Evolutionary conservation across 2,113 vertebrate genomes (phyloP), one percentile per base, ranked within the genome.

Genomic region (Otocyon megalotis): DNA sequence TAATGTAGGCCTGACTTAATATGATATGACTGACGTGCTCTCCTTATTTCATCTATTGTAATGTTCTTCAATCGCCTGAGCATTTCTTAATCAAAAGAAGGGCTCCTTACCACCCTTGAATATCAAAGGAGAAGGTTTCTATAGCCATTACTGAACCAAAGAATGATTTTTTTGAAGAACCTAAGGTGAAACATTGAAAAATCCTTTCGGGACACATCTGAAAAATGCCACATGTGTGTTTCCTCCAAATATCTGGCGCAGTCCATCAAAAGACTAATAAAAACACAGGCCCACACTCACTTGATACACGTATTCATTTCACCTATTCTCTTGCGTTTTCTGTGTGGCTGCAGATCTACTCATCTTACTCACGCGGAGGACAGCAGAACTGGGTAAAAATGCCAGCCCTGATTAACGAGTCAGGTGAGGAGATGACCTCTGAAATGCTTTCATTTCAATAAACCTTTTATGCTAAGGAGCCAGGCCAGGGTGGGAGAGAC

Each of bases 11-110:
- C 98, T 84, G 92, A 84, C 98, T 98, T 98, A 97, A 98, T 98
- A 96, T 95, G 97, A 98, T 35, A 97, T 97, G 98, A 98, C 12
- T 97, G 98, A 96, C 96, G 65, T 7, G 89, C 94, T 11, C 65
- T 96, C 97, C 96, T 88, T 88, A 95, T 97, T 96, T 96, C 35
- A 97, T 98, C 98, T 98, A 98, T 98, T 98, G 97, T 98, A 97
- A 97, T 88, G 94, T 88, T 98, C 98, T 98, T 97, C 98, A 98
- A 98, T 97, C 50, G 79, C 96, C 72, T 67, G 97, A 98, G 97
- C 95, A 76, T 90, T 98, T 97, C 98, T 98, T 98, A 98, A 98
- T 99, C 98, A 98, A 99, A 99, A 98, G 98, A 98, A 97, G 91
- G 97, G 95, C 97, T 98, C 95, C 90, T 96, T 94, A 96, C 93